Evolutionary conservation across 1,140 invertebrate genomes (phyloP).

Genomic region (Zaprionus taronus): DNA sequence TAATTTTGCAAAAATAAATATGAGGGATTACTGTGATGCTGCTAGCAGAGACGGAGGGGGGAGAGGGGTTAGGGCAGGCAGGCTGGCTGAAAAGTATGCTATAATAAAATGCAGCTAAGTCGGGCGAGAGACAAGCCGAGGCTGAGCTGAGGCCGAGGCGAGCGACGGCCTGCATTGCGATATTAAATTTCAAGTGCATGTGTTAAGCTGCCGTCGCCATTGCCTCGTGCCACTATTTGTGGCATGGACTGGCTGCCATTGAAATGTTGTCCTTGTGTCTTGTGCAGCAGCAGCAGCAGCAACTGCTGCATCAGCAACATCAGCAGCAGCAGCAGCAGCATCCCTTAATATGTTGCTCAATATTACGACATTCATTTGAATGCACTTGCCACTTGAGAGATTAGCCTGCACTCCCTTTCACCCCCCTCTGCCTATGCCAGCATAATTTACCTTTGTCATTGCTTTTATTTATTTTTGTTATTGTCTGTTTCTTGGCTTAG

Average conservation of each 20-base stretch:
- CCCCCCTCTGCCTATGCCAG: slow-evolving; percentile 16
- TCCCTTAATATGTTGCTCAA: slow-evolving; percentile 40
- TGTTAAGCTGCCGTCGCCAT: slow-evolving; percentile 58
- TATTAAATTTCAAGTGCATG: slow-evolving; percentile 83
- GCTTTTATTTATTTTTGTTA: slow-evolving; percentile 73
- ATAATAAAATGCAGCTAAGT: slow-evolving; percentile 82
- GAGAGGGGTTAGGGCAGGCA: background rate
- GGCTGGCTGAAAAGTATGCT: slow-evolving; percentile 68
- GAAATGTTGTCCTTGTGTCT: slow-evolving; percentile 71
- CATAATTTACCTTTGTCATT: slow-evolving; percentile 78
- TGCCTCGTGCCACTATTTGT: slow-evolving; percentile 44
- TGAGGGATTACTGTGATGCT: slow-evolving; percentile 73
- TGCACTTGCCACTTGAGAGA: slow-evolving; percentile 82
- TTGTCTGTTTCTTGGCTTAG: slow-evolving; percentile 69
- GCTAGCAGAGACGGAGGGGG: slow-evolving; percentile 9
- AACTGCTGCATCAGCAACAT: slow-evolving; percentile 62
- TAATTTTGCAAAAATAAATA: slow-evolving; percentile 84
- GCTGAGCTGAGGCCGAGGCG: background rate
- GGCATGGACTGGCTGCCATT: slow-evolving; percentile 58
- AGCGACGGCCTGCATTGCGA: slow-evolving; percentile 49
- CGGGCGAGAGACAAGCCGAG: slow-evolving; percentile 30
- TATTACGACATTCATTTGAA: slow-evolving; percentile 77
- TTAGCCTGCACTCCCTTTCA: slow-evolving; percentile 55
- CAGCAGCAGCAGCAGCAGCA: slow-evolving; percentile 22
- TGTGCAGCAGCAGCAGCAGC: slow-evolving; percentile 23